phyloP scores from a whole-genome alignment of 2,113 vertebrate species.

The Leptocoma aspasia region DNA sequence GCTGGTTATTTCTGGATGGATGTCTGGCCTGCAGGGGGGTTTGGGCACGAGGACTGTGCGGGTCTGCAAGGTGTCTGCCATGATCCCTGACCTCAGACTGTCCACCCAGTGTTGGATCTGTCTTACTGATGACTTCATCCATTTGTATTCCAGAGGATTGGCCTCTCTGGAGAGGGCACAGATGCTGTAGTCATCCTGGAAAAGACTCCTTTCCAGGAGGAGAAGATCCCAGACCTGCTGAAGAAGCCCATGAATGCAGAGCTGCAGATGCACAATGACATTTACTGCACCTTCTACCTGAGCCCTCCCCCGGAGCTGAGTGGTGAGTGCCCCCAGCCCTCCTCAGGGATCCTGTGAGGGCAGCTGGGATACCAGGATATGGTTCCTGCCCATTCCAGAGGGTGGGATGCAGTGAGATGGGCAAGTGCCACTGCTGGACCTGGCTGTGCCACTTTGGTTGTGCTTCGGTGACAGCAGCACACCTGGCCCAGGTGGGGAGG shows the following conservation, averaged over 20 bases:
- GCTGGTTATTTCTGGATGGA: background rate
- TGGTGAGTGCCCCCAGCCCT: constrained; percentile 60
- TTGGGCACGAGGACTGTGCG: fast-evolving
- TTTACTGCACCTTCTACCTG: constrained; percentile 89
- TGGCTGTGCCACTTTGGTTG: fast-evolving
- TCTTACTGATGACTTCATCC: background rate
- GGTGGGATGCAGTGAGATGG: too few relatives aligned
- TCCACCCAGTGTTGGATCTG: fast-evolving
- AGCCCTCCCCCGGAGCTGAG: constrained; percentile 82
- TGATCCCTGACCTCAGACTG: background rate
- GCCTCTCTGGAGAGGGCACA: constrained; percentile 59
- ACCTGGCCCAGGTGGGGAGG: background rate
- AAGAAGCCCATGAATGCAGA: constrained; percentile 67
- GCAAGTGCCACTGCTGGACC: background rate
- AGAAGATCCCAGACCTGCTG: constrained; percentile 77
- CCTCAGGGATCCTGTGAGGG: fast-evolving
- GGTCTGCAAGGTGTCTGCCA: fast-evolving
- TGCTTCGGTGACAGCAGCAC: background rate
- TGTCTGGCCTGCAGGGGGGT: background rate
- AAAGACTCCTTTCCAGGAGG: constrained; percentile 90
- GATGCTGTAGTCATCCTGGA: constrained; percentile 92
- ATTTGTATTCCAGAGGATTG: constrained; percentile 63
- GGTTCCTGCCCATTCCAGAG: fast-evolving
- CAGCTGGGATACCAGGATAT: fast-evolving
- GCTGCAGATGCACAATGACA: constrained; percentile 88